Percentiles rank a stretch among this genome's conserved stretches.
These are phyloP conservation scores for Vulpes vulpes DNA, from an alignment of 2,113 vertebrate genomes.

Conservation along the genomic window DNA sequence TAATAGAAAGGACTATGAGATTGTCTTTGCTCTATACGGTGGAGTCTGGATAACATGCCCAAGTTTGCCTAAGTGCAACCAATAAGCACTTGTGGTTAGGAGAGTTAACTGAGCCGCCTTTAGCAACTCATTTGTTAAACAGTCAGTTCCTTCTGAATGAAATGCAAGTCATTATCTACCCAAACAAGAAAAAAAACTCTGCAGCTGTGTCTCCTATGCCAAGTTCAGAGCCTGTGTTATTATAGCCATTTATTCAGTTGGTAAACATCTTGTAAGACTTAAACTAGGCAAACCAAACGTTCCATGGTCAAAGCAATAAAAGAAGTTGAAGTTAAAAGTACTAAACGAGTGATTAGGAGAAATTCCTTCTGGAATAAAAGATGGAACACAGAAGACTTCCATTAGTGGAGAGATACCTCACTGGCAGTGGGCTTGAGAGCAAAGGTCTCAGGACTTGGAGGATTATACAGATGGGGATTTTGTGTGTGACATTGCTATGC, in stretches of 20 bases:
- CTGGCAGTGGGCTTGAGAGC: background rate
- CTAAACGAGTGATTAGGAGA: background rate
- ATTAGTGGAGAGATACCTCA: background rate
- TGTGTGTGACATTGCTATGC: background rate
- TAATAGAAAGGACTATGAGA: constrained; percentile 23
- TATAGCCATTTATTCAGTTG: constrained; percentile 47
- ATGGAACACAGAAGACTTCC: background rate
- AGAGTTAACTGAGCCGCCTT: constrained; percentile 87
- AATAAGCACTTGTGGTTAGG: constrained; percentile 84
- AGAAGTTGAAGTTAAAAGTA: constrained; percentile 7
- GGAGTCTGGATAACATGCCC: constrained; percentile 72
- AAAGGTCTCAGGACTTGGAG: background rate
- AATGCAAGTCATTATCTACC: constrained; percentile 86
- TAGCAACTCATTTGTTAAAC: constrained; percentile 92
- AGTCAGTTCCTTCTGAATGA: constrained; percentile 88
- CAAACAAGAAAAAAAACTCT: constrained; percentile 79
- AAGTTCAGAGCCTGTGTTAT: constrained; percentile 59
- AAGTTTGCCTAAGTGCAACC: constrained; percentile 83
- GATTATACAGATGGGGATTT: background rate
- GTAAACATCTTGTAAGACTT: constrained; percentile 52
- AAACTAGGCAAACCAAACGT: constrained; percentile 48
- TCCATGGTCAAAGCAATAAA: constrained; percentile 4
- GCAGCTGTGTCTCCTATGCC: constrained; percentile 76
- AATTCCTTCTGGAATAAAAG: constrained; percentile 13
- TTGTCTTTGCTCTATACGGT: constrained; percentile 53